These are phyloP conservation scores for Aegotheles bennettii DNA, from an alignment of 2,113 vertebrate species.

Conservation along the genomic window DNA sequence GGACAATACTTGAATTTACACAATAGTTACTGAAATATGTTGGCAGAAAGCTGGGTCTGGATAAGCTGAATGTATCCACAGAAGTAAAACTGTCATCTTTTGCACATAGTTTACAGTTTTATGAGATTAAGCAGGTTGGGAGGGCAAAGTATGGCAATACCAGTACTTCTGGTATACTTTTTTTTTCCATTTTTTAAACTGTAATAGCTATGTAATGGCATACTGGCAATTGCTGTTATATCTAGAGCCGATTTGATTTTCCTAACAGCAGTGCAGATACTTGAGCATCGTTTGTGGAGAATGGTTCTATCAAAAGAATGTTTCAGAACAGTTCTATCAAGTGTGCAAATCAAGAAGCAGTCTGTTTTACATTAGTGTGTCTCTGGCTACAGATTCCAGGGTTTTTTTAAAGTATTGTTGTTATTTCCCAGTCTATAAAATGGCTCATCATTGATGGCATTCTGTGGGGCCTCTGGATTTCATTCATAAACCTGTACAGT, in stretches of 20 bases:
- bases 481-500: constrained; percentile 24
- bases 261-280: background rate
- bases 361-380: background rate
- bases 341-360: background rate
- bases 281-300: background rate
- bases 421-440: constrained; percentile 22
- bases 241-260: background rate
- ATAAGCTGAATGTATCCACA: background rate
- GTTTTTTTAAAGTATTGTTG: background rate
- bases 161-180: background rate
- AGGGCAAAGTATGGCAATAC: background rate
- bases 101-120: background rate
- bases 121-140: background rate
- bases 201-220: background rate
- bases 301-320: background rate
- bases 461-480: constrained; percentile 4
- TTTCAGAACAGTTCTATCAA: background rate
- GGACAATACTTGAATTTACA: background rate
- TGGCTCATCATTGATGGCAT: background rate
- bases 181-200: background rate
- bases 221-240: background rate
- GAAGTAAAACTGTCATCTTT: background rate
- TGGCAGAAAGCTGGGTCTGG: background rate
- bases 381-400: background rate
- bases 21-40: constrained; percentile 18